A percentile compares a stretch with the other conserved stretches of the same genome.
Evolutionary conservation across 2,797 vertebrate genomes (phyloP).

Genomic region (Clarias laeviceps): DNA sequence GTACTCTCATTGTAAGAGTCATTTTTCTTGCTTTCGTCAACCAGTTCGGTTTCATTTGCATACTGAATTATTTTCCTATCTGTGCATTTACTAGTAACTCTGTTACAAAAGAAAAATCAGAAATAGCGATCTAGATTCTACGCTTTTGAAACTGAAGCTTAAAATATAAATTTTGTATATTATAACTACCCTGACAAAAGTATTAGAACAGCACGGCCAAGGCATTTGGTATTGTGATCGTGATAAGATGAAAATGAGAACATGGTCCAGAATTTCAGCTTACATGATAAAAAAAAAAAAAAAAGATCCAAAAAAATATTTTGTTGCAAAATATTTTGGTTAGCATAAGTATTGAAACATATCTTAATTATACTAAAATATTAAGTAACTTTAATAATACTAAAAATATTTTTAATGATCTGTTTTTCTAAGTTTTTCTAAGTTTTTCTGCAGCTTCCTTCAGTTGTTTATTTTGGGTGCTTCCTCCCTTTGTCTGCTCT

Average conservation of each 20-base stretch:
- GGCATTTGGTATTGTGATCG: background rate
- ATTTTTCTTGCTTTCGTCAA: background rate
- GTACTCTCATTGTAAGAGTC: constrained; percentile 87
- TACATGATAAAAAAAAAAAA: background rate
- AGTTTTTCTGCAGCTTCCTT: too few species aligned
- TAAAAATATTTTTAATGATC: too few species aligned
- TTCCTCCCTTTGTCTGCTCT: too few species aligned
- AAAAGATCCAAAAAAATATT: too few species aligned
- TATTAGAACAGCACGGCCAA: too few species aligned
- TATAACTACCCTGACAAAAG: too few species aligned
- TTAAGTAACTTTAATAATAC: too few species aligned
- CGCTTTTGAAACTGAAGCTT: background rate
- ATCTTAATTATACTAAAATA: too few species aligned
- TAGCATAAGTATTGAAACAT: too few species aligned
- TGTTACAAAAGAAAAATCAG: background rate
- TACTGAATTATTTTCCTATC: background rate
- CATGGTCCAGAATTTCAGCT: background rate
- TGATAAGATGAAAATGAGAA: background rate
- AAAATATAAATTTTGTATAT: background rate
- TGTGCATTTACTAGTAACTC: background rate
- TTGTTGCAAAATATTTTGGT: too few species aligned
- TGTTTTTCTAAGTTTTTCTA: too few species aligned
- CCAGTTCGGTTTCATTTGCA: background rate
- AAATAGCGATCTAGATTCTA: background rate
- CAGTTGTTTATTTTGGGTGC: too few species aligned